Evolutionary conservation across 2,113 vertebrate genomes (phyloP).

Genomic region (Nothocercus nigrocapillus): DNA sequence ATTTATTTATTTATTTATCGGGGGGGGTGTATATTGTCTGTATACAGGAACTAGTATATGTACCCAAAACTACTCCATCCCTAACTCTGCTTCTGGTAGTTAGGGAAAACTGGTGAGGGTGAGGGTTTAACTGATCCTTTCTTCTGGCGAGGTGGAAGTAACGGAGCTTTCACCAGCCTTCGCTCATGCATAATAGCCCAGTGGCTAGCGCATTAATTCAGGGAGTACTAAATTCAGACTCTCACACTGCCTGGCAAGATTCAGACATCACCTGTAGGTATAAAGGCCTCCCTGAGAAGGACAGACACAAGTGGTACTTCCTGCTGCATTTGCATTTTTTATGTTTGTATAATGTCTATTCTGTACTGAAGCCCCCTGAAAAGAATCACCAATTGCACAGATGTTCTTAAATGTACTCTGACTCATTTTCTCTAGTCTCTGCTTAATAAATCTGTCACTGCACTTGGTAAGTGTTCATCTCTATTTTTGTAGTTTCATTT

Average conservation of each 20-base stretch:
- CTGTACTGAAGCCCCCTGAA: neutral
- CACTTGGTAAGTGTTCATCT: neutral
- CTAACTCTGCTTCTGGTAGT: too few species aligned
- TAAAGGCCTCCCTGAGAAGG: neutral
- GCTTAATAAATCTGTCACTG: slow-evolving; percentile 22
- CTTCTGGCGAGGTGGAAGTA: neutral
- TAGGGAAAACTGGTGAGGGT: too few species aligned
- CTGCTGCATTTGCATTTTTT: neutral
- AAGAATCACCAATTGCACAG: neutral
- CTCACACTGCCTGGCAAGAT: neutral
- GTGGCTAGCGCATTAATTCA: neutral
- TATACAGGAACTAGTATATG: too few species aligned
- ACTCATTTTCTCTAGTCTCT: neutral
- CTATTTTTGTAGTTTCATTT: slow-evolving; percentile 1
- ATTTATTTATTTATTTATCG: too few species aligned
- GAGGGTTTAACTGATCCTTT: neutral
- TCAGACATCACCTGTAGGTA: neutral
- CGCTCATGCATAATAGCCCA: neutral
- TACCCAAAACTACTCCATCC: too few species aligned
- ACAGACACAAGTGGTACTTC: neutral
- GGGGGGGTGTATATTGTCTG: too few species aligned
- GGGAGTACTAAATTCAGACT: neutral
- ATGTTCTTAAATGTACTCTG: slow-evolving; percentile 1
- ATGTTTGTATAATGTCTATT: neutral
- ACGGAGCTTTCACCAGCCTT: neutral